Percentiles rank a stretch among this genome's conserved stretches.
phyloP scores from a whole-genome alignment of 1,140 invertebrate genomes.

The Acromyrmex charruanus region DNA sequence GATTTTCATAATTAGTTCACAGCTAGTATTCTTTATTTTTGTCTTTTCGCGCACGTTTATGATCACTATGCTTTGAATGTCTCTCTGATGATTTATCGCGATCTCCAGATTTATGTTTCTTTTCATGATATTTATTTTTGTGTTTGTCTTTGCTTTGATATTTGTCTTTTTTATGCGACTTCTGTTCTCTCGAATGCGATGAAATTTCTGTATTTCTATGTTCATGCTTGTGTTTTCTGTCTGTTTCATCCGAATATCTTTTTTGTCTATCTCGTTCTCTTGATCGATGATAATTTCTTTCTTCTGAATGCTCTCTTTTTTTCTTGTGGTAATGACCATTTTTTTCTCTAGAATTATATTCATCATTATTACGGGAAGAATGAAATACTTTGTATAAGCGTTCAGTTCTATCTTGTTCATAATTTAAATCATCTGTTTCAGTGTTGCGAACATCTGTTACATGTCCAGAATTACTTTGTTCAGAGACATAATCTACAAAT shows the following conservation, averaged over 20 bases:
- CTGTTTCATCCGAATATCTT: constrained; percentile 40
- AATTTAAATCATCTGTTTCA: not conserved
- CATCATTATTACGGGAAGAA: not conserved
- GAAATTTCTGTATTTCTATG: not conserved
- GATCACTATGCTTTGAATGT: constrained; percentile 45
- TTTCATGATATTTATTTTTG: constrained; percentile 43
- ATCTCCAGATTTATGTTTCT: constrained; percentile 57
- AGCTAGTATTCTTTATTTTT: constrained; percentile 27
- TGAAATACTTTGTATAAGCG: constrained; percentile 22
- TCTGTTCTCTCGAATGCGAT: constrained; percentile 65
- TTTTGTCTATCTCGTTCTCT: constrained; percentile 38
- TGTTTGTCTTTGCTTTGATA: constrained; percentile 25
- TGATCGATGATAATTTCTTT: constrained; percentile 1
- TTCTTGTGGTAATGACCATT: not conserved
- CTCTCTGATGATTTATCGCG: constrained; percentile 31
- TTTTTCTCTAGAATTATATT: not conserved
- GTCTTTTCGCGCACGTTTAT: constrained; percentile 30
- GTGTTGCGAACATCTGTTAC: not conserved
- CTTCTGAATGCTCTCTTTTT: constrained; percentile 18
- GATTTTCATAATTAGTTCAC: not conserved
- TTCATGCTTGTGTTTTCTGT: constrained; percentile 37
- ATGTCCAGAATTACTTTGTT: constrained; percentile 47
- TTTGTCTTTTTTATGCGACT: constrained; percentile 49
- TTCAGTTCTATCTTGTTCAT: constrained; percentile 18
- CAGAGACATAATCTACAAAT: constrained; percentile 78